Conservation (phyloP, 1,140 invertebrate genomes). For the Ganaspis sp. region DNA sequence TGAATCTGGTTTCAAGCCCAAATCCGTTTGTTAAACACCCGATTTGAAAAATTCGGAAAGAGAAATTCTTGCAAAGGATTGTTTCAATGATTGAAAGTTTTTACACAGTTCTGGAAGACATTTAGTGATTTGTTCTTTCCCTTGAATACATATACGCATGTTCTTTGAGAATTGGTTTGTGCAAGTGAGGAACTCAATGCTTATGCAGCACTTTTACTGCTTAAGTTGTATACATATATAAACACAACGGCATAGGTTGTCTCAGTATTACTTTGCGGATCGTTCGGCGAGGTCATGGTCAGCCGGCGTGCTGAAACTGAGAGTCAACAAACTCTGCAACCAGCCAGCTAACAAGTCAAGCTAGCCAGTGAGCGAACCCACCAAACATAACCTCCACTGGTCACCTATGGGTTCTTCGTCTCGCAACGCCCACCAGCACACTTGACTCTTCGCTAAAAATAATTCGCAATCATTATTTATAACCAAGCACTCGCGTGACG, state of each 20-base stretch:
- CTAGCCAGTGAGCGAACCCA: slow-evolving; percentile 58
- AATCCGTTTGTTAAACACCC: too few relatives aligned
- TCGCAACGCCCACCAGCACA: slow-evolving; percentile 35
- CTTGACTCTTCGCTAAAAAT: slow-evolving; percentile 51
- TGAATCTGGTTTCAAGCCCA: too few relatives aligned
- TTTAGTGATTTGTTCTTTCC: not conserved
- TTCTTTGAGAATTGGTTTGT: not conserved
- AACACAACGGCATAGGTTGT: slow-evolving; percentile 56
- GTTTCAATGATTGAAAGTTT: too few relatives aligned
- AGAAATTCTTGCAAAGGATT: too few relatives aligned
- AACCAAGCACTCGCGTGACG: slow-evolving; percentile 38
- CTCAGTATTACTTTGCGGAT: slow-evolving; percentile 68
- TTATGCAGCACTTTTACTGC: not conserved
- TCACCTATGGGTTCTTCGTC: slow-evolving; percentile 48
- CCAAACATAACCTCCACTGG: slow-evolving; percentile 55
- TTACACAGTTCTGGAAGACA: not conserved
- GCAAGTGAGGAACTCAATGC: not conserved
- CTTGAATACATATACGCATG: not conserved
- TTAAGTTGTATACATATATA: slow-evolving; percentile 2
- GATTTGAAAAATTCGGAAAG: too few relatives aligned
- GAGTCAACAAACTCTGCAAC: slow-evolving; percentile 75
- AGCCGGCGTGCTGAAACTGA: slow-evolving; percentile 73
- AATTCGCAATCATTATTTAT: slow-evolving; percentile 60
- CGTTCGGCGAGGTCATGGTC: slow-evolving; percentile 75
- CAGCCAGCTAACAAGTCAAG: slow-evolving; percentile 46